Conservation (phyloP, 1,140 invertebrate species). For the Papilio machaon region DNA sequence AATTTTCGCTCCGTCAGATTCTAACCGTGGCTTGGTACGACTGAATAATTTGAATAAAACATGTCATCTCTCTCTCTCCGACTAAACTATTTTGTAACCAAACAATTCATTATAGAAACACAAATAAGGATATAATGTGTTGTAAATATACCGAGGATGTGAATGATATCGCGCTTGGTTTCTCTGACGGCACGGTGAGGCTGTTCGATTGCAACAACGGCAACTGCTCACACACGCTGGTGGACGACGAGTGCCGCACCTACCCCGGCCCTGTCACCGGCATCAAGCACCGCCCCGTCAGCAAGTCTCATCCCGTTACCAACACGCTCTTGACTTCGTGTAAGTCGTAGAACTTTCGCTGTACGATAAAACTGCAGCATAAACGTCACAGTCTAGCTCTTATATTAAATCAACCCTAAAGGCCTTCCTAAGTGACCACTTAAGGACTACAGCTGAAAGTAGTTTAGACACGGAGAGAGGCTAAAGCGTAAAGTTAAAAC, state of each 20-base stretch:
- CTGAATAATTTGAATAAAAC: too few relatives aligned
- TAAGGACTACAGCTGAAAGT: background rate
- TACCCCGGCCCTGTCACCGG: slow-evolving; percentile 82
- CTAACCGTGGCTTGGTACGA: too few relatives aligned
- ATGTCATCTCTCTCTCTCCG: too few relatives aligned
- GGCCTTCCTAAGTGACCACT: background rate
- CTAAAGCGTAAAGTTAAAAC: too few relatives aligned
- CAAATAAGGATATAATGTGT: slow-evolving; percentile 81
- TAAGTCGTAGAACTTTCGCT: slow-evolving; percentile 56
- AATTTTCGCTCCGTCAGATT: too few relatives aligned
- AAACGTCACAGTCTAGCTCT: background rate
- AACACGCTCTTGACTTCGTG: slow-evolving; percentile 83
- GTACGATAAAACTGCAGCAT: background rate
- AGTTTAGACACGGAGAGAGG: too few relatives aligned
- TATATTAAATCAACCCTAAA: too few relatives aligned
- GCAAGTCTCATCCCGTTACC: slow-evolving; percentile 81
- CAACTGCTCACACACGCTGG: slow-evolving; percentile 69
- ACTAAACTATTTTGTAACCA: too few relatives aligned
- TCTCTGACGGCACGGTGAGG: slow-evolving; percentile 82
- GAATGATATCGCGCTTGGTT: slow-evolving; percentile 82
- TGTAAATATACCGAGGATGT: slow-evolving; percentile 84
- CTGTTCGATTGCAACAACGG: slow-evolving; percentile 79
- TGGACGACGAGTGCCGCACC: slow-evolving; percentile 81
- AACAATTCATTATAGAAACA: slow-evolving; percentile 71
- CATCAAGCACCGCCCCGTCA: slow-evolving; percentile 83